These are phyloP conservation scores for Anthopleura xanthogrammica DNA, from an alignment of 92 coral and sea anemone species.

Conservation along the genomic window DNA sequence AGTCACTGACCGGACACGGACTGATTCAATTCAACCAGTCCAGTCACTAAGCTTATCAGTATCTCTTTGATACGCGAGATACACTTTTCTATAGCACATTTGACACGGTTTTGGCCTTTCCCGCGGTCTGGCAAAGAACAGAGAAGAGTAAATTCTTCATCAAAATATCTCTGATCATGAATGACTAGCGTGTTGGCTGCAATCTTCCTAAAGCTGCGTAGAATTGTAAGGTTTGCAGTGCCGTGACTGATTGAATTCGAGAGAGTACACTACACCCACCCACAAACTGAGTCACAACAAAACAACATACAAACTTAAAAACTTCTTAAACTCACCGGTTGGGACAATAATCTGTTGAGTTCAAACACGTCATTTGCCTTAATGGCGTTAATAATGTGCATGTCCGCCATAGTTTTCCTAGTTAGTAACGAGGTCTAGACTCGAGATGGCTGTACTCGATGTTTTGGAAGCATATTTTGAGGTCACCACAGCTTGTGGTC, in stretches of 20 bases:
- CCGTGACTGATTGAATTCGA: neutral
- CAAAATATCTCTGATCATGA: too few species aligned
- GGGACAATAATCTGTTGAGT: slow-evolving; percentile 49
- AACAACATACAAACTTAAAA: neutral
- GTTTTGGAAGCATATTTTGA: neutral
- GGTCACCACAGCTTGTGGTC: slow-evolving; percentile 23
- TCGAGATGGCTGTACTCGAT: neutral
- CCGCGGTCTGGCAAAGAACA: neutral
- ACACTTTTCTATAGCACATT: neutral
- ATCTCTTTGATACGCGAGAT: too few species aligned
- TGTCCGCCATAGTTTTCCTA: neutral
- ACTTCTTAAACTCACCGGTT: slow-evolving; percentile 55
- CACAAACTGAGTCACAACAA: neutral
- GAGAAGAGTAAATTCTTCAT: neutral
- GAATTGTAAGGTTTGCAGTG: too few species aligned
- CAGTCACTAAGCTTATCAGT: too few species aligned
- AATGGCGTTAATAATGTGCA: slow-evolving; percentile 46
- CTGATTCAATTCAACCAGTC: too few species aligned
- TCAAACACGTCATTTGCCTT: slow-evolving; percentile 58
- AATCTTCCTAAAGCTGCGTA: too few species aligned
- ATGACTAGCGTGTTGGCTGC: too few species aligned
- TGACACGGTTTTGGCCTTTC: neutral
- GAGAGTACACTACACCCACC: neutral
- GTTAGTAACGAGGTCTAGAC: neutral
- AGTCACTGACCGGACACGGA: too few species aligned